Percentiles rank a stretch among this genome's conserved stretches.
phyloP scores from a whole-genome alignment of 2,113 vertebrate genomes.

The Petrocephalus microphthalmus region DNA sequence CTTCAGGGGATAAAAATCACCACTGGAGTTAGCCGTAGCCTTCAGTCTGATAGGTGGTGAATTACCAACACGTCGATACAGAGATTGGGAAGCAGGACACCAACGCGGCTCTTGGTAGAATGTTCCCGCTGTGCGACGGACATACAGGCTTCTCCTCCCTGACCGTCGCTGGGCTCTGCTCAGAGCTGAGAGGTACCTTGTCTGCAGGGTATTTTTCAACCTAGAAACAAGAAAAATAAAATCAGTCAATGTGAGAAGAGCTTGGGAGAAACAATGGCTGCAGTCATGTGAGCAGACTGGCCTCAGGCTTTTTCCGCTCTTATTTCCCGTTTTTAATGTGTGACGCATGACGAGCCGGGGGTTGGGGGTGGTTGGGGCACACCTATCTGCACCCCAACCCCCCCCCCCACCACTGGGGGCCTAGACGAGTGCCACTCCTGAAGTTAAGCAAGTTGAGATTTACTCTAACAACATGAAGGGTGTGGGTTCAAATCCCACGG shows the following conservation, averaged over 20 bases:
- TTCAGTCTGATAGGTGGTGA: neutral
- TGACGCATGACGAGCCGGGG: conserved; percentile 69
- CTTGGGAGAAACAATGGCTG: neutral
- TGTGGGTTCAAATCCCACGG: neutral
- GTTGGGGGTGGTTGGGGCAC: conserved; percentile 46
- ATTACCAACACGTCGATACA: neutral
- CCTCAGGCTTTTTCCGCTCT: conserved; percentile 54
- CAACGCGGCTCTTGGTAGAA: neutral
- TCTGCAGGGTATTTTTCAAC: neutral
- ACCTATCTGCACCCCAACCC: conserved; percentile 69
- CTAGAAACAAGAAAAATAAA: neutral
- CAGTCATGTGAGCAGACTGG: conserved; percentile 50
- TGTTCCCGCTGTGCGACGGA: neutral
- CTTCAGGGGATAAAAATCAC: neutral
- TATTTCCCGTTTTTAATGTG: conserved; percentile 56
- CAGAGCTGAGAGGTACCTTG: neutral
- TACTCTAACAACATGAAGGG: neutral
- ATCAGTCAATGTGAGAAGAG: neutral
- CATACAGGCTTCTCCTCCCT: neutral
- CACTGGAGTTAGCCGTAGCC: neutral
- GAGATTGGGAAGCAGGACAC: neutral
- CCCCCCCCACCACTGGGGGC: conserved; percentile 59
- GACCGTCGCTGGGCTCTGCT: neutral
- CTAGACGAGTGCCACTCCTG: conserved; percentile 45
- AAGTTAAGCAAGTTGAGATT: neutral